Conservation (phyloP, 2,113 vertebrate species). For the Ptychochromis oligacanthus region DNA sequence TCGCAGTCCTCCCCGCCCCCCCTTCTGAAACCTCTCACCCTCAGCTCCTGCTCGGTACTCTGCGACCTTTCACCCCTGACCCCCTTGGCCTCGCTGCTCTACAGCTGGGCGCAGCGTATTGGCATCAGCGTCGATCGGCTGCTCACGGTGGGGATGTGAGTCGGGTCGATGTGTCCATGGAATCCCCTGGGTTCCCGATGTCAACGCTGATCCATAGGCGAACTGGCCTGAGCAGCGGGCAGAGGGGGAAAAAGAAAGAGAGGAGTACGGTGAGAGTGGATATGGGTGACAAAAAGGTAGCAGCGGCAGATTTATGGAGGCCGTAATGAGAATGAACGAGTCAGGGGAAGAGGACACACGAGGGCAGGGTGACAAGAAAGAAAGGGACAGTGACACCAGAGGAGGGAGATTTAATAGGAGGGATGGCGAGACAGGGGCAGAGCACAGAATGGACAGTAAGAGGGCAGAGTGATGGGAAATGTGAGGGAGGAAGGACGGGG, state of each 20-base stretch:
- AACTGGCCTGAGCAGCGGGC: slow-evolving; percentile 59
- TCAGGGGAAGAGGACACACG: slow-evolving; percentile 29
- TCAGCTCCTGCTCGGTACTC: slow-evolving; percentile 9
- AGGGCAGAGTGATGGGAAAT: slow-evolving; percentile 47
- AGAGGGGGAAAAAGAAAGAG: neutral
- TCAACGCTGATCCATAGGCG: slow-evolving; percentile 63
- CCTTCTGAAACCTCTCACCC: slow-evolving; percentile 15
- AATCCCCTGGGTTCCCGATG: slow-evolving; percentile 28
- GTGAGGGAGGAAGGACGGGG: slow-evolving; percentile 32
- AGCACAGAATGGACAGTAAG: slow-evolving; percentile 49
- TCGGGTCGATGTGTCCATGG: slow-evolving; percentile 35
- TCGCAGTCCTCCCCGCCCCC: neutral
- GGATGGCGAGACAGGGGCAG: slow-evolving; percentile 26
- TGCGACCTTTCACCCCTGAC: slow-evolving; percentile 45
- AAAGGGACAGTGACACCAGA: slow-evolving; percentile 61
- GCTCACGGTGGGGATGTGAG: slow-evolving; percentile 20
- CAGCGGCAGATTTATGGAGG: slow-evolving; percentile 14
- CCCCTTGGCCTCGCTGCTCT: slow-evolving; percentile 46
- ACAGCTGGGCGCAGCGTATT: slow-evolving; percentile 18
- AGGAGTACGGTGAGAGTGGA: slow-evolving; percentile 1
- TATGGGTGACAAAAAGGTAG: slow-evolving; percentile 15
- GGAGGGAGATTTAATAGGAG: slow-evolving; percentile 45
- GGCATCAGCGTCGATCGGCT: slow-evolving; percentile 36
- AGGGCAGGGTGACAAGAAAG: slow-evolving; percentile 50
- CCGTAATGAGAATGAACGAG: slow-evolving; percentile 21